Evolutionary conservation across 92 coral and sea anemone species (phyloP), one percentile per base, ranked within the genome.

Genomic region (Montipora capitata): DNA sequence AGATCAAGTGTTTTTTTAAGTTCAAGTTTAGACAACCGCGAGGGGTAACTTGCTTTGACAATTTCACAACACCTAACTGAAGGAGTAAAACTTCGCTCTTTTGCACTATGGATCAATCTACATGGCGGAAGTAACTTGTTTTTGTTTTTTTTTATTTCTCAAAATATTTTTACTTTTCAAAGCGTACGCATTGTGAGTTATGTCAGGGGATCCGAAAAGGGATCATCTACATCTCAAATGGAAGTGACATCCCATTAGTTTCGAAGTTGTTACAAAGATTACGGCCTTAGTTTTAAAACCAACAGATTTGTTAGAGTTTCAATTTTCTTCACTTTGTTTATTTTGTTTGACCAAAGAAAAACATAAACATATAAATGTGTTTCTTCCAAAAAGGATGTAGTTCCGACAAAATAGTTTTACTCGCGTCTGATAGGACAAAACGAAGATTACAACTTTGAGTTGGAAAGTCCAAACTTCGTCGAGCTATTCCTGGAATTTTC

Each of bases 341-440:
- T 75, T 75, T 75, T 15, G 20, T 54, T 75, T 54, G 5, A 40
- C 48, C 48, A 20, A 75, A 54, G 10, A 54, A 75, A 75, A 75
- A 75, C 79, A 75, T 13, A 38, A 54, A 6, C 10, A 10, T 20
- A 1, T 5, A 18, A 74, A 17, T 10, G 43, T 42, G 61, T 27
- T 20, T 13, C 20, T 10, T 2, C 43, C 5, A 54, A 54, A 52
- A 41, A 38, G 48, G 40, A 75, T 6, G 45, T 35, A 20, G n/a
- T 74, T 48, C 63, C 40, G 63, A 74, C 78, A 49, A 72, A 44
- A 20, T 10, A 35, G 4, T 8, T 72, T 3, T 72, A 54, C 61
- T 10, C 45, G 13, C 14, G n/a, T 67, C 44, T 63, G 11, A 27
- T 27, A 27, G 35, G 35, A 27, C 35, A 27, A 27, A 27, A 27